Base-by-base conservation (phyloP, 37 sponge, comb jelly and placozoan genomes). In the Aphrocallistes beatrix region DNA sequence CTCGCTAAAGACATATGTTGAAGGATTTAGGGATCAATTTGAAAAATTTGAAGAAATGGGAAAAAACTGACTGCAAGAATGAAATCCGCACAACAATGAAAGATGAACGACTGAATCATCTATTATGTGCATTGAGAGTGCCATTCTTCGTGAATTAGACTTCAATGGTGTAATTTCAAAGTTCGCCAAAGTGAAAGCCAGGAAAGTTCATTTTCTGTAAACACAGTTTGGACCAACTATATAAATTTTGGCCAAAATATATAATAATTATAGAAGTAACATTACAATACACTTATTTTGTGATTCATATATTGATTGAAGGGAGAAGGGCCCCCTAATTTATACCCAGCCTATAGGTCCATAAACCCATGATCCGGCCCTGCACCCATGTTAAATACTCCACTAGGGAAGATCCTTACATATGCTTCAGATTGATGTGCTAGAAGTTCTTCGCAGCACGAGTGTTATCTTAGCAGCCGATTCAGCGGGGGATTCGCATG, bases 171-270 rank as follows among this genome's bases (percentile, higher is more conserved):
- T 60, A 32, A 60, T 60, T 60, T 60, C 75, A 13, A 60, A 60
- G 75, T 60, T 60, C 75, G 75, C 75, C 75, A 60, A 60, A 60
- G 25, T 60, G 17, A 60, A 60, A 60, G 75, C 75, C 75, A 60
- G 75, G 21, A 60, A 60, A 60, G 34, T 60, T 32, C 34, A 60
- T 60, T 60, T 60, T 60, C 8, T 60, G 75, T 60, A 60, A 60
- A 60, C 75, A 19, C 32, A 60, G 75, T 60, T 60, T 60, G 75
- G 75, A 3, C 75, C 21, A 28, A 6, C 21, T n/a, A n/a, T n/a
- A n/a, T n/a, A n/a, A n/a, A n/a, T n/a, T n/a, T n/a, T n/a, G n/a
- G n/a, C n/a, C n/a, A n/a, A 60, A 13, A 19, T 13, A 19, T 19
- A 3, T 60, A 60, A 60, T 60, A 60, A 60, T 3, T 60, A 60